phyloP scores from a whole-genome alignment of 2,113 vertebrate genomes.

The Grammomys surdaster region DNA sequence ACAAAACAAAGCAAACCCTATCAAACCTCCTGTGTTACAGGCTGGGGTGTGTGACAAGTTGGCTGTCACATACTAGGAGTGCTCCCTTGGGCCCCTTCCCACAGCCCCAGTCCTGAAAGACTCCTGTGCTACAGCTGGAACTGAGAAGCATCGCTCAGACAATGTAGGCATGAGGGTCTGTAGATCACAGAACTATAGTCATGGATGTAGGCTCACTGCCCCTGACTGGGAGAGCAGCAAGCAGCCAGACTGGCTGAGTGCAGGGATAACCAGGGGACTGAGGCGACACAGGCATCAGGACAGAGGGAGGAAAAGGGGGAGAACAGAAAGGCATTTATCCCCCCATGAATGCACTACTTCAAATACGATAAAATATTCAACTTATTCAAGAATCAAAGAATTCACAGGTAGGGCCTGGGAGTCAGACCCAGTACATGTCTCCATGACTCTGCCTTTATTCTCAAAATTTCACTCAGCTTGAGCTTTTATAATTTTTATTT shows the following conservation, averaged over 20 bases:
- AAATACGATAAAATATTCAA: background rate
- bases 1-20: background rate
- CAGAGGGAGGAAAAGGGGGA: background rate
- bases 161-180: background rate
- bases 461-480: background rate
- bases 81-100: background rate
- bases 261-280: background rate
- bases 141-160: too few species aligned
- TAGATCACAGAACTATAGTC: background rate
- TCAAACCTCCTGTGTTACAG: background rate
- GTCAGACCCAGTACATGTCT: background rate
- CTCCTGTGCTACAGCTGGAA: background rate
- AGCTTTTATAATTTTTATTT: background rate
- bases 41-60: too few species aligned
- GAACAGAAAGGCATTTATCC: background rate
- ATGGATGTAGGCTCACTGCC: background rate
- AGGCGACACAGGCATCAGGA: background rate
- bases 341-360: background rate
- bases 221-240: background rate
- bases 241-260: background rate
- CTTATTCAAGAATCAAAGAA: conserved; percentile 27
- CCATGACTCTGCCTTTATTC: background rate
- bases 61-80: background rate
- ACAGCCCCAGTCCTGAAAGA: background rate
- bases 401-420: background rate